Conservation (phyloP, 2,888 invertebrate genomes). For the Tachina grossa region DNA sequence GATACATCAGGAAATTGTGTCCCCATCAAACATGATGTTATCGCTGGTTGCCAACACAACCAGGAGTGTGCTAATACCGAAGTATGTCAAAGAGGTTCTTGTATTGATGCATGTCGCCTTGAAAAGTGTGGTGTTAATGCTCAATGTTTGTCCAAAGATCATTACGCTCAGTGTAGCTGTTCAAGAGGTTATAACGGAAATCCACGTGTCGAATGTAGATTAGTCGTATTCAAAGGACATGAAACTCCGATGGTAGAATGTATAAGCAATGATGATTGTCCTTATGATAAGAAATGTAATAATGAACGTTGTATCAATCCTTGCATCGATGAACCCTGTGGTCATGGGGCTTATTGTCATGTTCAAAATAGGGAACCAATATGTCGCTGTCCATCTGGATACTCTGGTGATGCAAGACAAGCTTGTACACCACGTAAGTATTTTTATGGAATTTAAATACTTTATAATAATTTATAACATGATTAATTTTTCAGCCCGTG, state of each 20-base stretch:
- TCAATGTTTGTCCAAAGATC: conserved; percentile 89
- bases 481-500: conserved; percentile 83
- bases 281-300: conserved; percentile 88
- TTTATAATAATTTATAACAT: background rate
- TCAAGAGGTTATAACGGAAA: conserved; percentile 91
- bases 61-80: conserved; percentile 89
- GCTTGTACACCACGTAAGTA: conserved; percentile 91
- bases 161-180: conserved; percentile 91
- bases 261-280: conserved; percentile 90
- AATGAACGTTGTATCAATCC: conserved; percentile 92
- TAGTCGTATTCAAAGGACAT: conserved; percentile 75
- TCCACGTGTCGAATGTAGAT: conserved; percentile 89
- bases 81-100: conserved; percentile 89
- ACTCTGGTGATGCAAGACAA: conserved; percentile 88
- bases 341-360: conserved; percentile 91
- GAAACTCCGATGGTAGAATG: conserved; percentile 86
- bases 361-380: conserved; percentile 89
- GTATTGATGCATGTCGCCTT: conserved; percentile 90
- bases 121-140: conserved; percentile 93
- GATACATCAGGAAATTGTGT: conserved; percentile 89
- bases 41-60: conserved; percentile 87
- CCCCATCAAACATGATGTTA: conserved; percentile 84
- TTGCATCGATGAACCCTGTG: conserved; percentile 89
- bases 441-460: background rate
- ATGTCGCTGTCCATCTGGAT: conserved; percentile 92